A percentile compares a stretch with the other conserved stretches of the same genome.
Evolutionary conservation across 2,888 invertebrate species (phyloP).

Genomic region (Sesamia inferens): DNA sequence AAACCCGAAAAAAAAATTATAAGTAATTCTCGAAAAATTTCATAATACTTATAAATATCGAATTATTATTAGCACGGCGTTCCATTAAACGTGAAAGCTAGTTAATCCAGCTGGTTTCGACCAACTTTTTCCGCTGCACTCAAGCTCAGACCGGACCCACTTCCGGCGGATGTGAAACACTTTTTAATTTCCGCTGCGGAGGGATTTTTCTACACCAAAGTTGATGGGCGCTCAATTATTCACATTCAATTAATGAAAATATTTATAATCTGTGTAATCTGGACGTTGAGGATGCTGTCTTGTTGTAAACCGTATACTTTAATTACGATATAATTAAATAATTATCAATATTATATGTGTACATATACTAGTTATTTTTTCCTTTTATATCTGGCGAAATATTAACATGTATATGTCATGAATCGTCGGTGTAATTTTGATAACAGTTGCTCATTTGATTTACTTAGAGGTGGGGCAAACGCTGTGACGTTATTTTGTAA

Average conservation of each 20-base stretch:
- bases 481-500: too few species aligned
- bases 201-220: constrained; percentile 85
- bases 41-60: constrained; percentile 55
- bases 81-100: constrained; percentile 70
- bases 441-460: too few species aligned
- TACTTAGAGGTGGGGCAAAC: too few species aligned
- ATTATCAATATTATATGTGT: not conserved
- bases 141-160: constrained; percentile 75
- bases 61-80: constrained; percentile 56
- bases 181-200: constrained; percentile 88
- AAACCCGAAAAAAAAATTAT: not conserved
- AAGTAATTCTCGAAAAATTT: not conserved
- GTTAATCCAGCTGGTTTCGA: constrained; percentile 75
- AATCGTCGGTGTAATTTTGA: too few species aligned
- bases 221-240: constrained; percentile 87
- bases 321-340: constrained; percentile 23
- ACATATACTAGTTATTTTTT: not conserved
- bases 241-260: constrained; percentile 88
- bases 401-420: too few species aligned
- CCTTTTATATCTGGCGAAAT: not conserved
- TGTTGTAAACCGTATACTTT: constrained; percentile 21
- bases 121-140: constrained; percentile 85
- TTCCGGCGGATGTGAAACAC: constrained; percentile 83
- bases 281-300: constrained; percentile 40
- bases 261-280: constrained; percentile 72